These are phyloP conservation scores for Australoheros facetus DNA, from an alignment of 2,797 vertebrate genomes.

Conservation along the genomic window DNA sequence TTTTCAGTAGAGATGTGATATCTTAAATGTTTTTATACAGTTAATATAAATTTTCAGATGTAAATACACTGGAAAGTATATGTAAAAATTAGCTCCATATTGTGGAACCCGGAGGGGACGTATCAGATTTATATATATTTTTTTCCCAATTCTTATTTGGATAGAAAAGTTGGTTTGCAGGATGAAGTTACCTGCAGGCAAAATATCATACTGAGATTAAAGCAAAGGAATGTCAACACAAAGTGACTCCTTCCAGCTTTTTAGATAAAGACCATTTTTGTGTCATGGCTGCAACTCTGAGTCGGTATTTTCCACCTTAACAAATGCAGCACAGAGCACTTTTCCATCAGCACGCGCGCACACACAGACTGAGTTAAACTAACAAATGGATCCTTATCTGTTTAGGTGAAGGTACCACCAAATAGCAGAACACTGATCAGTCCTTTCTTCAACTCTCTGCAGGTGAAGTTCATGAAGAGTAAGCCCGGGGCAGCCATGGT, in stretches of 20 bases:
- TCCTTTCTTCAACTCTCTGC: background rate
- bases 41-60: background rate
- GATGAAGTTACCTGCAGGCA: background rate
- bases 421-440: background rate
- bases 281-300: background rate
- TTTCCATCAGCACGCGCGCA: background rate
- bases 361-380: background rate
- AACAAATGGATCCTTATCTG: background rate
- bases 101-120: background rate
- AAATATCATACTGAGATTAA: background rate
- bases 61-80: background rate
- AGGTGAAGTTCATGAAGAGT: constrained; percentile 99
- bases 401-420: too few relatives aligned
- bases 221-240: background rate
- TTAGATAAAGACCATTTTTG: too few relatives aligned
- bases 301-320: background rate
- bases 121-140: too few relatives aligned
- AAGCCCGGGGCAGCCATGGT: constrained; percentile 96
- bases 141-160: background rate
- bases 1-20: too few relatives aligned
- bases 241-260: background rate
- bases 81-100: too few relatives aligned
- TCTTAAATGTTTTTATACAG: background rate
- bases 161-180: background rate
- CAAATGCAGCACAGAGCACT: background rate